Percentiles rank a stretch among this genome's conserved stretches.
Conservation (phyloP, 2,797 vertebrate species). For the Catostomus latipinnis region DNA sequence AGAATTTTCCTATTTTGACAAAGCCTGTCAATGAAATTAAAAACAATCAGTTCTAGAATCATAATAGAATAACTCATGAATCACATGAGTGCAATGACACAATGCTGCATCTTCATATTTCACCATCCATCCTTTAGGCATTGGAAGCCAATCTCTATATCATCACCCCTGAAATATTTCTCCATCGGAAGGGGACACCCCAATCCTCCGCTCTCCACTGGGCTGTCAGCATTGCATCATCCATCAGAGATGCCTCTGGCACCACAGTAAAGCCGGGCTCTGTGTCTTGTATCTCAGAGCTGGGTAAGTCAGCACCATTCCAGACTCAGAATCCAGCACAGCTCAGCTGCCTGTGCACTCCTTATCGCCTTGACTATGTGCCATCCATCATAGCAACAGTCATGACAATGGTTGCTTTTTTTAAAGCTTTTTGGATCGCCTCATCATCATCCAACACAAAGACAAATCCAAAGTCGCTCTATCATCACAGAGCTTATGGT, state of each 20-base stretch:
- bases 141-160: conserved; percentile 39
- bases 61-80: too few relatives aligned
- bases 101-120: conserved; percentile 18
- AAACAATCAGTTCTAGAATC: too few relatives aligned
- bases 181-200: conserved; percentile 43
- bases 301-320: conserved; percentile 62
- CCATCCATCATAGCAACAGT: conserved; percentile 50
- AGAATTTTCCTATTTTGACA: too few relatives aligned
- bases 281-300: conserved; percentile 20
- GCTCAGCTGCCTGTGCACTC: conserved; percentile 52
- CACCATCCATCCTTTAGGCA: conserved; percentile 20
- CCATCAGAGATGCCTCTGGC: conserved; percentile 51
- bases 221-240: conserved; percentile 63
- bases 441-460: conserved; percentile 60
- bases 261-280: conserved; percentile 14
- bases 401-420: conserved; percentile 64
- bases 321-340: conserved; percentile 23
- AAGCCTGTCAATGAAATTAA: too few relatives aligned
- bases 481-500: conserved; percentile 56
- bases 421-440: conserved; percentile 60
- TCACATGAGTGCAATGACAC: neutral
- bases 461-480: conserved; percentile 74
- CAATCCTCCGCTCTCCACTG: conserved; percentile 5
- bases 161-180: conserved; percentile 37
- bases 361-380: conserved; percentile 52